phyloP scores from a whole-genome alignment of 2,113 vertebrate genomes.

The Myrmophylax atrothorax region DNA sequence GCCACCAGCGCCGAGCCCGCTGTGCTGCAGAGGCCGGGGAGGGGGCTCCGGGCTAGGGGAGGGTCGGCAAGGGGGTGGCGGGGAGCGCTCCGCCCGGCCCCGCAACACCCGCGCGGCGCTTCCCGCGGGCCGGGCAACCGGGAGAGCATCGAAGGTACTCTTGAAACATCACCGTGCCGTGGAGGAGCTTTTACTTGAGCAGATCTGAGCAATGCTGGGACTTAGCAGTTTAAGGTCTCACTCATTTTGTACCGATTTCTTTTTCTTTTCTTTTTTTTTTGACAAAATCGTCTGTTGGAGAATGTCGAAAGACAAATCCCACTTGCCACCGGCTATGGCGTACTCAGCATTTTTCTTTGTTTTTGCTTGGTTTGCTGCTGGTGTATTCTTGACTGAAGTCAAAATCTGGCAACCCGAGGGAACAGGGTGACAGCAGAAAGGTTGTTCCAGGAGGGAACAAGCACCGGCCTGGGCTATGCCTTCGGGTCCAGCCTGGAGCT shows the following conservation, averaged over 20 bases:
- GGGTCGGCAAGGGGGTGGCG: background rate
- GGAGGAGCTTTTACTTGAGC: background rate
- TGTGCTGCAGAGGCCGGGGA: background rate
- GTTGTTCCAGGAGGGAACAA: background rate
- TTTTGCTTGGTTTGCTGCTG: background rate
- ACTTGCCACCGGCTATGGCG: fast-evolving
- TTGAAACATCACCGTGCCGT: fast-evolving
- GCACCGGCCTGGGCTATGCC: too few relatives aligned
- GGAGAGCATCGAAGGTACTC: background rate
- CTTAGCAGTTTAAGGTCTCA: background rate
- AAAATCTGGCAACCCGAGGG: background rate
- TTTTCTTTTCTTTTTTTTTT: background rate
- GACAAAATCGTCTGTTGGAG: background rate
- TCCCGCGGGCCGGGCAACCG: background rate
- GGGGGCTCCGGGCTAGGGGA: background rate
- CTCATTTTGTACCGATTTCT: background rate
- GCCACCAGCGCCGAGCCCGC: background rate
- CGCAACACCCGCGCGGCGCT: too few relatives aligned
- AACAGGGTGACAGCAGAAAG: background rate
- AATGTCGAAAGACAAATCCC: background rate
- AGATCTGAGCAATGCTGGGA: background rate
- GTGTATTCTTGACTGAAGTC: background rate
- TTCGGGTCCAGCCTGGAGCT: too few relatives aligned
- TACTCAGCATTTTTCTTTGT: background rate
- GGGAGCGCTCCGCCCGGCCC: background rate